A percentile compares a stretch with the other conserved stretches of the same genome.
phyloP scores from a whole-genome alignment of 2,797 vertebrate species.

The Lophotriccus pileatus region DNA sequence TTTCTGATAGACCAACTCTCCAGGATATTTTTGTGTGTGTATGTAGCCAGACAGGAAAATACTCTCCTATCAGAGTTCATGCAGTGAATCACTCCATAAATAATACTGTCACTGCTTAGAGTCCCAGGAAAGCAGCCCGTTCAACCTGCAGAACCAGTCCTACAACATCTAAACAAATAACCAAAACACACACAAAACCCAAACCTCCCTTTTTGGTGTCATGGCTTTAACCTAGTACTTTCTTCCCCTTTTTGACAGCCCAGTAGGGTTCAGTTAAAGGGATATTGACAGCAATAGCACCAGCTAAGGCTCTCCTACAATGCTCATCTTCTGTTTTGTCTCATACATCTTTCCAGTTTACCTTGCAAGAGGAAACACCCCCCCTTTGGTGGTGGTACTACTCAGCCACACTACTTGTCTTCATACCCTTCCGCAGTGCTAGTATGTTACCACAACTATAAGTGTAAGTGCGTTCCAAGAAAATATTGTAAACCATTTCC shows the following conservation, averaged over 20 bases:
- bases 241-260: background rate
- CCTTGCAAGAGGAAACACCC: background rate
- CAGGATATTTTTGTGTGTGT: background rate
- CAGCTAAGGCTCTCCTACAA: background rate
- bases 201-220: background rate
- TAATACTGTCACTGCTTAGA: background rate
- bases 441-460: background rate
- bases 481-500: background rate
- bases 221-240: background rate
- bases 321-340: background rate
- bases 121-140: background rate
- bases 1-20: background rate
- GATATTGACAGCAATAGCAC: background rate
- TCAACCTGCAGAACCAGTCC: background rate
- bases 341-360: background rate
- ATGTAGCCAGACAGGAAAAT: background rate
- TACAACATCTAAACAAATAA: background rate
- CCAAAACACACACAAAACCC: background rate
- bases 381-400: fast-evolving
- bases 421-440: fast-evolving
- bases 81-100: background rate
- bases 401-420: background rate
- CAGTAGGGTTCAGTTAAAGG: background rate
- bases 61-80: background rate
- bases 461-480: fast-evolving